phyloP scores from a whole-genome alignment of 2,797 vertebrate genomes.

The Sebastes glaucus region DNA sequence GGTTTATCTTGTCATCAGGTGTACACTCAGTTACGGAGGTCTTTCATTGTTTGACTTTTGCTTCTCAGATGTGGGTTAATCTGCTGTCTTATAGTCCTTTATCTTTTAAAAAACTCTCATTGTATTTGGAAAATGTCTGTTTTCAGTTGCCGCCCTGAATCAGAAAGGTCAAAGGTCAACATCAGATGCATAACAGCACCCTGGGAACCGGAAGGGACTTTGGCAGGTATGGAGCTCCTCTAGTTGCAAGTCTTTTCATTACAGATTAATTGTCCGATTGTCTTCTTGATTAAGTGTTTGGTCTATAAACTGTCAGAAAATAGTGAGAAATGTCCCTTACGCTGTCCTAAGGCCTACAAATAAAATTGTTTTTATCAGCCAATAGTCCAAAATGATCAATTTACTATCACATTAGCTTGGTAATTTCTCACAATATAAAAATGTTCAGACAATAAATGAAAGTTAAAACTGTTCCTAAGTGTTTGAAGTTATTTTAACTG shows the following conservation, averaged over 20 bases:
- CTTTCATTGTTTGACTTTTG: neutral
- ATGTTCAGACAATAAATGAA: neutral
- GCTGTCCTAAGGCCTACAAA: neutral
- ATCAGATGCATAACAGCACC: neutral
- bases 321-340: neutral
- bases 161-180: neutral
- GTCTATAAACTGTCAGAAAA: neutral
- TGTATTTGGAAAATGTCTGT: neutral
- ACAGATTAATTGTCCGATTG: neutral
- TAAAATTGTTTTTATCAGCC: too few relatives aligned
- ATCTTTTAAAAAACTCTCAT: neutral
- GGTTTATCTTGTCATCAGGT: neutral
- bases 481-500: neutral
- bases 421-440: neutral
- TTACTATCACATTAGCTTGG: neutral
- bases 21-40: neutral
- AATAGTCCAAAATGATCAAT: neutral
- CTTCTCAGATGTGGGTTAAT: neutral
- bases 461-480: neutral
- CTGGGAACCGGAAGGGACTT: neutral
- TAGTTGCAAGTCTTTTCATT: neutral
- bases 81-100: accelerated
- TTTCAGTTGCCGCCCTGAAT: neutral
- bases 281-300: neutral
- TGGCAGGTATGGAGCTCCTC: neutral